A percentile compares a stretch with the other conserved stretches of the same genome.
phyloP scores from a whole-genome alignment of 2,113 vertebrate genomes.

The Phainopepla nitens region DNA sequence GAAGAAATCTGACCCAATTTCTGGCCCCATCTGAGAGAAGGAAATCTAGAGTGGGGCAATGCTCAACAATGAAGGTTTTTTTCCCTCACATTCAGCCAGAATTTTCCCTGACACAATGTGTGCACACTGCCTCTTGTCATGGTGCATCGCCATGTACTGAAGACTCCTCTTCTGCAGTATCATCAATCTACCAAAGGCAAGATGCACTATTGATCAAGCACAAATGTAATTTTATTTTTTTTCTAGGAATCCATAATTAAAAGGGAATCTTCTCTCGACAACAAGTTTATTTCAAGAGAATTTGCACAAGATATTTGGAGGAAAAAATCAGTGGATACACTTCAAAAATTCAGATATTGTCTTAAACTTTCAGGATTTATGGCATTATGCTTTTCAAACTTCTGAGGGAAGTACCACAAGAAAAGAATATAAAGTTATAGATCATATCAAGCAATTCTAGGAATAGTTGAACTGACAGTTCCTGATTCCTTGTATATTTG shows the following conservation, averaged over 20 bases:
- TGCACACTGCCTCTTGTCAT: background rate
- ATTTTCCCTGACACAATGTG: background rate
- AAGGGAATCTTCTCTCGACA: background rate
- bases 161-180: background rate
- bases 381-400: background rate
- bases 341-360: background rate
- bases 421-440: background rate
- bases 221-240: background rate
- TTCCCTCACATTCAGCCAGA: background rate
- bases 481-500: background rate
- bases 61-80: background rate
- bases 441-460: background rate
- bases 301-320: background rate
- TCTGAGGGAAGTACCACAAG: background rate
- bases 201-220: background rate
- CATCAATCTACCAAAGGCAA: background rate
- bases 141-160: fast-evolving
- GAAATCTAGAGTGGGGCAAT: background rate
- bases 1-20: background rate
- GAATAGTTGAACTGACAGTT: background rate
- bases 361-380: background rate
- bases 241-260: background rate
- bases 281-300: background rate
- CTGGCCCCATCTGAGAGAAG: background rate
- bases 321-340: background rate